These are phyloP conservation scores for Coregonus suidteri DNA, from an alignment of 2,797 vertebrate genomes.

Conservation along the genomic window DNA sequence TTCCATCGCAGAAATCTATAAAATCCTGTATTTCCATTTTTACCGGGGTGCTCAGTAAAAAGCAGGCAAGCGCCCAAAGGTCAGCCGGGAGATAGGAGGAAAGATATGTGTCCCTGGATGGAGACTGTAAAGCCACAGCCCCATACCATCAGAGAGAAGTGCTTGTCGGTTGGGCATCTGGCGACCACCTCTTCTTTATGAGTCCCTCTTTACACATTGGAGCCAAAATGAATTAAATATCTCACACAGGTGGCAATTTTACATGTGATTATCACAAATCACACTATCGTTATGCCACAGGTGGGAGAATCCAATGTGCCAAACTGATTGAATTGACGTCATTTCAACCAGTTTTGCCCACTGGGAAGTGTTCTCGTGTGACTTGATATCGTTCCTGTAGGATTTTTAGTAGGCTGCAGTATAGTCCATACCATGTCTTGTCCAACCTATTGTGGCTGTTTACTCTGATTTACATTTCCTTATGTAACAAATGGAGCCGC, in stretches of 20 bases:
- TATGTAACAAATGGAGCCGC: neutral
- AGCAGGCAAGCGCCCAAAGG: neutral
- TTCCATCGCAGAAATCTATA: conserved; percentile 15
- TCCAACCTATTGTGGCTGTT: neutral
- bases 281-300: neutral
- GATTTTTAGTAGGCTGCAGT: neutral
- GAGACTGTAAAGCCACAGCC: conserved; percentile 2
- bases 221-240: neutral
- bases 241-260: neutral
- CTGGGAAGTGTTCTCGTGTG: neutral
- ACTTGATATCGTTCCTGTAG: neutral
- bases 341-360: neutral
- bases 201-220: neutral
- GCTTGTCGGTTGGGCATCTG: neutral
- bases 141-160: neutral
- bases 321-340: neutral
- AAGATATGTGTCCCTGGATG: conserved; percentile 7
- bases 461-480: neutral
- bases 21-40: conserved; percentile 20
- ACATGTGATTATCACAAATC: conserved; percentile 6
- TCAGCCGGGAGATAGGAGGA: neutral
- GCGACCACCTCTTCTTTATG: conserved; percentile 1
- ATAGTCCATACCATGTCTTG: neutral
- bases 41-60: neutral
- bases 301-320: neutral